Evolutionary conservation across 2,797 vertebrate species (phyloP).

Genomic region (Chaunax sp.): DNA sequence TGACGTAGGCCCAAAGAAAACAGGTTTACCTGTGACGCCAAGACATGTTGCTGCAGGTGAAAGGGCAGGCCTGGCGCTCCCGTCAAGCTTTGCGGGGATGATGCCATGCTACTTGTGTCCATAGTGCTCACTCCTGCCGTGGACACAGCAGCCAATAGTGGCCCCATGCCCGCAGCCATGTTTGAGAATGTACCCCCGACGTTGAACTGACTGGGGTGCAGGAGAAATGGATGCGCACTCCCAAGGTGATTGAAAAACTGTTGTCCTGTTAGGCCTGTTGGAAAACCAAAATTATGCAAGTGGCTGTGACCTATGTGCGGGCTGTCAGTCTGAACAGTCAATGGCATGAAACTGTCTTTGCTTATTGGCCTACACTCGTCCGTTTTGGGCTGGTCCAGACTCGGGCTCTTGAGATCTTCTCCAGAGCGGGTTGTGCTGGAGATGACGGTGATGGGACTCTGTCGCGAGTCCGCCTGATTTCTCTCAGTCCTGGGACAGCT

Average conservation of each 20-base stretch:
- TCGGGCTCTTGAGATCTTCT: constrained; percentile 87
- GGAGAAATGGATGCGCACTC: constrained; percentile 91
- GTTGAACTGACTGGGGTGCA: constrained; percentile 96
- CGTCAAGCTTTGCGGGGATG: constrained; percentile 89
- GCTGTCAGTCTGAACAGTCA: constrained; percentile 92
- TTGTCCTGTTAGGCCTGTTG: constrained; percentile 90
- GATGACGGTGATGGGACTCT: constrained; percentile 92
- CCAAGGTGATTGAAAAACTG: constrained; percentile 95
- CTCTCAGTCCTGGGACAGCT: constrained; percentile 84
- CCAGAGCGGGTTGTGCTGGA: constrained; percentile 91
- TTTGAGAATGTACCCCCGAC: constrained; percentile 97
- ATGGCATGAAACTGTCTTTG: constrained; percentile 90
- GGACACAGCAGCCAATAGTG: constrained; percentile 92
- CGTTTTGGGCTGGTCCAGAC: constrained; percentile 82
- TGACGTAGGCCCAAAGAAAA: constrained; percentile 40
- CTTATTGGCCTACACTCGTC: constrained; percentile 87
- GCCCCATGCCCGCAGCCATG: constrained; percentile 96
- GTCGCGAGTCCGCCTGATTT: constrained; percentile 90
- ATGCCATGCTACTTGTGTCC: constrained; percentile 91
- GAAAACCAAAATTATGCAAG: constrained; percentile 93
- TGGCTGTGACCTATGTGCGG: constrained; percentile 88
- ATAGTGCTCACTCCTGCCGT: constrained; percentile 89
- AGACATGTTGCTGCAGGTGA: constrained; percentile 96
- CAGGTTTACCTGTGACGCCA: constrained; percentile 94
- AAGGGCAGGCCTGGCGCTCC: constrained; percentile 92